Evolutionary conservation across 64 coral and sea anemone species (phyloP), one percentile per base, ranked within the genome.

Genomic region (Actinia tenebrosa): DNA sequence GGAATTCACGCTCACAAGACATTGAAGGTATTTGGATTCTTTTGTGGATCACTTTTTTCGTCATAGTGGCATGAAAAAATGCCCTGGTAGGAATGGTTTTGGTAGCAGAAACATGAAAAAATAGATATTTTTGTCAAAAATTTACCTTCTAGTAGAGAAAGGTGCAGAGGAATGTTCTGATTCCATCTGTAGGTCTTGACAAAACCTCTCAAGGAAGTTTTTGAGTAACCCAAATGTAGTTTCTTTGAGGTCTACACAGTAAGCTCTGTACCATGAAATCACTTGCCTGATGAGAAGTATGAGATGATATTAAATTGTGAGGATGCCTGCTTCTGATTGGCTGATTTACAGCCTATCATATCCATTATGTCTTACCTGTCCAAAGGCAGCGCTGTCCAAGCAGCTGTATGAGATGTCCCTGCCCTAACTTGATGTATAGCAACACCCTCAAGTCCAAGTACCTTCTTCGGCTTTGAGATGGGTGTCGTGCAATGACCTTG

Each of bases 401-500:
- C 94, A 56, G 92, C 60, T 17, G 89, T 95, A 78, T 95, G 94
- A 54, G 94, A 95, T 22, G 94, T 95, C 62, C 94, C 94, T 66
- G 94, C 84, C 20, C 77, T 87, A 22, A 95, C 82, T 63, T 95
- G 94, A 90, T 95, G 94, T 25, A 95, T 88, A 68, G 90, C 18
- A 44, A 92, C 94, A 27, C 94, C 94, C 81, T 95, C 90, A 25
- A 95, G 27, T 14, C 94, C 94, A 43, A 92, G 84, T 10, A 95
- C 94, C 27, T 95, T 95, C 77, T 92, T 79, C 22, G 94, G 94
- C 87, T 95, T 95, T 18, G 94, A 87, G 18, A 95, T 86, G 46
- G 94, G 94, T 45, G 94, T 95, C 55, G 91, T 95, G 20, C 90
- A 89, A 69, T 95, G 94, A 5, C 90, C 94, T 56, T 95, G 94